A percentile compares a stretch with the other conserved stretches of the same genome.
phyloP scores from a whole-genome alignment of 2,888 invertebrate species.

The Fragum whitleyi region DNA sequence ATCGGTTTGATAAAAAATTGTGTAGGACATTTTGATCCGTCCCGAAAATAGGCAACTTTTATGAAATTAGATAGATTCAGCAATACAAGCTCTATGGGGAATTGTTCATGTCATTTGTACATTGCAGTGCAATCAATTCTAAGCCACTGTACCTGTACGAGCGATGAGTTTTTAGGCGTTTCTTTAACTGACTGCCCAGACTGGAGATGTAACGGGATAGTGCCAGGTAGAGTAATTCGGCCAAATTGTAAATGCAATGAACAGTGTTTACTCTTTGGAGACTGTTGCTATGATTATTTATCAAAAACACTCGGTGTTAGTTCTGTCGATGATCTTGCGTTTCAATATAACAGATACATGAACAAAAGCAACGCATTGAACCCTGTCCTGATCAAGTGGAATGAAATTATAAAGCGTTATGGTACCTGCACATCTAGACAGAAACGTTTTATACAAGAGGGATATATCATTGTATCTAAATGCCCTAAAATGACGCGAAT shows the following conservation, averaged over 20 bases:
- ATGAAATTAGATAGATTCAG: too few species aligned
- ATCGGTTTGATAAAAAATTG: too few species aligned
- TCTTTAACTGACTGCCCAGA: background rate
- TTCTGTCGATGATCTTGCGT: background rate
- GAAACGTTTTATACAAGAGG: background rate
- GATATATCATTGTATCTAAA: background rate
- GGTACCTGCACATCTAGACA: background rate
- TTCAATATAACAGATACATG: background rate
- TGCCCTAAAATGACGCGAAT: background rate
- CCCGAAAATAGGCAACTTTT: too few species aligned
- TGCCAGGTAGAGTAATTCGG: background rate
- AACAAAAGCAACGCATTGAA: background rate
- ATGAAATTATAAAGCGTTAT: background rate
- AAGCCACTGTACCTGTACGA: background rate
- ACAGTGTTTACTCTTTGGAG: background rate
- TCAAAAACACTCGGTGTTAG: background rate
- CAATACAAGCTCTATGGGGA: too few species aligned
- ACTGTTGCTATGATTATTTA: constrained; percentile 5
- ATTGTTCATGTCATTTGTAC: too few species aligned
- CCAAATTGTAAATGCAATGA: constrained; percentile 1
- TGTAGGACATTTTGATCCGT: too few species aligned
- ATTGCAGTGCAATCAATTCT: background rate
- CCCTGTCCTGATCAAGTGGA: background rate
- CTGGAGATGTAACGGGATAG: background rate
- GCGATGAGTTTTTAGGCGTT: background rate